Conservation (phyloP, 2,113 vertebrate genomes). For the Mesitornis unicolor region DNA sequence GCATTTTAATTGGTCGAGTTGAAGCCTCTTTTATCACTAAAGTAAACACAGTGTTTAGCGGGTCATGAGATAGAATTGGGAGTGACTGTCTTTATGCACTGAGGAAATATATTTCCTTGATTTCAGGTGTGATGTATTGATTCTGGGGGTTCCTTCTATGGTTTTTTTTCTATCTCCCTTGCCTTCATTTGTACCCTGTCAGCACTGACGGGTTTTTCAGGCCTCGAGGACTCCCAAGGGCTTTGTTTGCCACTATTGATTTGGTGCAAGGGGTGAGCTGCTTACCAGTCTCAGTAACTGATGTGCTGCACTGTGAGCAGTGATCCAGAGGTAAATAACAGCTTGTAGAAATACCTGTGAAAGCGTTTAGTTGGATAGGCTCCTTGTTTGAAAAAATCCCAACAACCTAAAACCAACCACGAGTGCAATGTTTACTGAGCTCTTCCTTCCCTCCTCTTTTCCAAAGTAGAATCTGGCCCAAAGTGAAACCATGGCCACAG, state of each 20-base stretch:
- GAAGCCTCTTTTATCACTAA: neutral
- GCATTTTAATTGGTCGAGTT: constrained; percentile 3
- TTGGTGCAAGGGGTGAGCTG: neutral
- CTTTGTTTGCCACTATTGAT: neutral
- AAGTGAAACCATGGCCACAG: neutral
- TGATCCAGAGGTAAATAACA: neutral
- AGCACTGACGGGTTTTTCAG: neutral
- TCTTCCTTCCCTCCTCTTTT: neutral
- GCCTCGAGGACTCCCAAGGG: neutral
- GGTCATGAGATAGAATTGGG: neutral
- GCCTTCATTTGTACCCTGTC: neutral
- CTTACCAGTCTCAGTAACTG: neutral
- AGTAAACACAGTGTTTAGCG: neutral
- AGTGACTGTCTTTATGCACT: constrained; percentile 7
- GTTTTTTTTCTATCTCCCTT: neutral
- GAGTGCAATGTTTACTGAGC: fast-evolving
- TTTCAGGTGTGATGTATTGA: neutral
- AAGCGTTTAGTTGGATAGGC: neutral
- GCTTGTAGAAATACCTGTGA: neutral
- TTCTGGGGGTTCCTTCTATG: neutral
- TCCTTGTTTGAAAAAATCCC: neutral
- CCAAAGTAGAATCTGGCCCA: neutral
- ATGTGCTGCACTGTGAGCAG: neutral
- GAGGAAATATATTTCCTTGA: constrained; percentile 7
- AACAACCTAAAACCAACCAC: neutral